Evolutionary conservation across 2,888 invertebrate species (phyloP).

Genomic region (Dryobotodes eremita): DNA sequence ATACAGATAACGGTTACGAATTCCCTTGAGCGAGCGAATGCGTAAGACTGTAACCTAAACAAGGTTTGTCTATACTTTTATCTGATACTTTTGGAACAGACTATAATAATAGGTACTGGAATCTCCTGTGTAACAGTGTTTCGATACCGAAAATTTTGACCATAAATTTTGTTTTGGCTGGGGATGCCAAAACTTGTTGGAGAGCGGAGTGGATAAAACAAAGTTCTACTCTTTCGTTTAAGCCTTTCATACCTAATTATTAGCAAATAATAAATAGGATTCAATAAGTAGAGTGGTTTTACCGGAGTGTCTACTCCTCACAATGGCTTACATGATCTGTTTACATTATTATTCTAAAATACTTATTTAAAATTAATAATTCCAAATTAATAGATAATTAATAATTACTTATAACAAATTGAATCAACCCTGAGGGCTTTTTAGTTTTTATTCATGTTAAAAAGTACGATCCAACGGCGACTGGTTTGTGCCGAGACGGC

Average conservation of each 20-base stretch:
- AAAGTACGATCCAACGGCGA: background rate
- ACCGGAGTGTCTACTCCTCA: background rate
- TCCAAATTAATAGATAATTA: no score
- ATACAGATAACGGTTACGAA: background rate
- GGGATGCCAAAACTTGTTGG: background rate
- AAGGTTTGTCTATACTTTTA: no score
- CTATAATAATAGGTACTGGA: background rate
- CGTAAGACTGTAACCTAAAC: no score
- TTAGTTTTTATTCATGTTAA: background rate
- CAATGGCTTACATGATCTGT: no score
- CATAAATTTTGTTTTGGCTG: background rate
- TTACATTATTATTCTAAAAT: background rate
- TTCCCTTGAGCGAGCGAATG: background rate
- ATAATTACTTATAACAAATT: no score
- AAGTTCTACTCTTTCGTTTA: background rate
- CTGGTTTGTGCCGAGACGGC: conserved; percentile 11
- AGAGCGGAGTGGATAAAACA: conserved; percentile 3
- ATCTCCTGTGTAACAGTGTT: conserved; percentile 2
- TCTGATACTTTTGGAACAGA: background rate
- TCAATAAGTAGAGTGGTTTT: background rate
- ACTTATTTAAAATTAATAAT: background rate
- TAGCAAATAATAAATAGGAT: background rate
- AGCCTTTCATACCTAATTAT: background rate
- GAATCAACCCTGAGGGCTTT: background rate
- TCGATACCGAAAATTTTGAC: background rate